A percentile compares a stretch with the other conserved stretches of the same genome.
These are phyloP conservation scores for Sturnira hondurensis DNA, from an alignment of 2,113 vertebrate genomes.

Conservation along the genomic window DNA sequence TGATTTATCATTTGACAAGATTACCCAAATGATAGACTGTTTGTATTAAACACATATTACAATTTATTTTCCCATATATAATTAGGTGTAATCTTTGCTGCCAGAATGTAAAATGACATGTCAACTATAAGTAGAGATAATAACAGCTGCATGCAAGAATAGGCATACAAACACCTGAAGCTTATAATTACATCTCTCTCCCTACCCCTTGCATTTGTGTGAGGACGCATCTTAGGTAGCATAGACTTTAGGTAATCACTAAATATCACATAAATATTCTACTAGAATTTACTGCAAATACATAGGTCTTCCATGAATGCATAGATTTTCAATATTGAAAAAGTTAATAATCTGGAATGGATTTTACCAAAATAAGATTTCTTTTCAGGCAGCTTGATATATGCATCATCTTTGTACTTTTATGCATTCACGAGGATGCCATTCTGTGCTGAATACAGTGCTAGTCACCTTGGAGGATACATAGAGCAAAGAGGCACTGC, in stretches of 20 bases:
- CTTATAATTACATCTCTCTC: conserved; percentile 38
- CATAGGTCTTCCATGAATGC: not conserved
- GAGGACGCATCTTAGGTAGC: not conserved
- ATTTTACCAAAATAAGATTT: not conserved
- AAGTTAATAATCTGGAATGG: not conserved
- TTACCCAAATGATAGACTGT: conserved; percentile 37
- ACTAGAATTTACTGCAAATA: not conserved
- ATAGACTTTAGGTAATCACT: not conserved
- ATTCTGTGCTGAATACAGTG: not conserved
- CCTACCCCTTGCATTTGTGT: not conserved
- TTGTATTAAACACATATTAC: conserved; percentile 60
- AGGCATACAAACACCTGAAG: not conserved
- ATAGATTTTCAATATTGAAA: not conserved
- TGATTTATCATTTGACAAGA: conserved; percentile 49
- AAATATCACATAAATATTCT: not conserved
- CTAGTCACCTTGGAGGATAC: not conserved
- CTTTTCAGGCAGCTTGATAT: not conserved
- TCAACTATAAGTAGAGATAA: conserved; percentile 54
- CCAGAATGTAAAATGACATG: conserved; percentile 46
- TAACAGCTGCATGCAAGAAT: conserved; percentile 26
- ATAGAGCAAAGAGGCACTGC: not conserved
- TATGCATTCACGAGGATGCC: not conserved
- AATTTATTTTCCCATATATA: conserved; percentile 63
- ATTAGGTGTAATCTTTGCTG: conserved; percentile 61
- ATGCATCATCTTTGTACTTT: not conserved